A percentile compares a stretch with the other conserved stretches of the same genome.
These are phyloP conservation scores for Oryzias javanicus DNA, from an alignment of 2,113 vertebrate species.

Conservation along the genomic window DNA sequence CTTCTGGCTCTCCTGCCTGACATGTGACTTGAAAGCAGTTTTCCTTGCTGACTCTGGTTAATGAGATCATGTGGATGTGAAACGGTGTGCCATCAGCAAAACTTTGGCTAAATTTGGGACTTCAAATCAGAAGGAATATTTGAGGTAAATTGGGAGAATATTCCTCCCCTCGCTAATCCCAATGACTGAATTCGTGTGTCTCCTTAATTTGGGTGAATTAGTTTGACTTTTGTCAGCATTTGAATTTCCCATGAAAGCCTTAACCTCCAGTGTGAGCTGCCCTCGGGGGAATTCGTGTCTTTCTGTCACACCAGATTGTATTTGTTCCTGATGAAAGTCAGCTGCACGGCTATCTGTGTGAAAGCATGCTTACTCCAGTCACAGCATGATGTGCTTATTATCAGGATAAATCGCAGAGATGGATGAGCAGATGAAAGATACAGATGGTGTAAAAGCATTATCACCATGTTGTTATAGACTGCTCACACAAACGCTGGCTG, in stretches of 20 bases:
- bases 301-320: slow-evolving; percentile 23
- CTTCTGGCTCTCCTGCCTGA: no score
- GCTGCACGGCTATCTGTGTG: not conserved
- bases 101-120: no score
- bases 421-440: not conserved
- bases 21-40: no score
- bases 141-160: not conserved
- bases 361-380: not conserved
- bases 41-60: no score
- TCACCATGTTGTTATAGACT: not conserved
- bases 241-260: slow-evolving; percentile 26
- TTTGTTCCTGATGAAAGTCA: slow-evolving; percentile 13
- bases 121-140: not conserved
- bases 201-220: slow-evolving; percentile 18
- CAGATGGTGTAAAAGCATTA: not conserved
- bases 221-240: slow-evolving; percentile 16
- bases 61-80: no score
- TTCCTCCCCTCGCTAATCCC: not conserved
- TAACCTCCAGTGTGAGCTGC: slow-evolving; percentile 29
- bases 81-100: no score
- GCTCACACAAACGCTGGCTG: slow-evolving; percentile 1
- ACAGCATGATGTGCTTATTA: not conserved
- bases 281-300: slow-evolving; percentile 26
- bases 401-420: not conserved
- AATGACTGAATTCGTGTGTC: not conserved